phyloP scores from a whole-genome alignment of 2,797 vertebrate genomes.

The Vireo griseus region DNA sequence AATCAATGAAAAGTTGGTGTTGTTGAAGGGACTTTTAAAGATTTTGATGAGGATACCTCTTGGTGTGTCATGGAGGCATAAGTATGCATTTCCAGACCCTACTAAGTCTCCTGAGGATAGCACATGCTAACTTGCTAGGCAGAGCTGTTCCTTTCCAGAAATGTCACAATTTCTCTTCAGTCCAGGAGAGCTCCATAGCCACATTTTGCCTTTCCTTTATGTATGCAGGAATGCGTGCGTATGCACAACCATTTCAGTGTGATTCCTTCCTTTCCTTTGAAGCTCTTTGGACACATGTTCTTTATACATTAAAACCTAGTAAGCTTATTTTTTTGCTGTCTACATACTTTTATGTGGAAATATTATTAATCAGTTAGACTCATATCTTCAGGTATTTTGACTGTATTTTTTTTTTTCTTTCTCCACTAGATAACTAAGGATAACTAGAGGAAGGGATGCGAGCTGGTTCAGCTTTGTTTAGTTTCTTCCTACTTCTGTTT shows the following conservation, averaged over 20 bases:
- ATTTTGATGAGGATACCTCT: not conserved
- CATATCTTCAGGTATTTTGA: not conserved
- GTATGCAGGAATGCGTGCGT: not conserved
- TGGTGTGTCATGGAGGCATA: not conserved
- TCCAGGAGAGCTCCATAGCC: not conserved
- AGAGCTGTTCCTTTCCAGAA: not conserved
- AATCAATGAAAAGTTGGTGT: not conserved
- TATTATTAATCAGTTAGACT: not conserved
- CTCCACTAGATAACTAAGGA: not conserved
- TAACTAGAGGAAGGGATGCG: not conserved
- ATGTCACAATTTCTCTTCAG: not conserved
- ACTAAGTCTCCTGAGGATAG: not conserved
- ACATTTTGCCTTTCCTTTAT: not conserved
- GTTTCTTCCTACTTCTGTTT: not conserved
- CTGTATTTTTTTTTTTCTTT: not conserved
- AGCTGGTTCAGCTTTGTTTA: not conserved
- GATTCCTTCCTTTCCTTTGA: not conserved
- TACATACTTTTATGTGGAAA: not conserved
- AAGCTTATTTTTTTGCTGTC: not conserved
- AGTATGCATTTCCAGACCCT: not conserved
- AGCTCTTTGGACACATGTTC: not conserved
- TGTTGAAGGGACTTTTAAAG: not conserved
- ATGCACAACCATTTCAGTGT: accelerated
- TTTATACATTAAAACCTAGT: not conserved
- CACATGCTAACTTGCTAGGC: not conserved